These are phyloP conservation scores for Acrocyrtus sp. DNA, from an alignment of 2,888 invertebrate species.

Conservation along the genomic window DNA sequence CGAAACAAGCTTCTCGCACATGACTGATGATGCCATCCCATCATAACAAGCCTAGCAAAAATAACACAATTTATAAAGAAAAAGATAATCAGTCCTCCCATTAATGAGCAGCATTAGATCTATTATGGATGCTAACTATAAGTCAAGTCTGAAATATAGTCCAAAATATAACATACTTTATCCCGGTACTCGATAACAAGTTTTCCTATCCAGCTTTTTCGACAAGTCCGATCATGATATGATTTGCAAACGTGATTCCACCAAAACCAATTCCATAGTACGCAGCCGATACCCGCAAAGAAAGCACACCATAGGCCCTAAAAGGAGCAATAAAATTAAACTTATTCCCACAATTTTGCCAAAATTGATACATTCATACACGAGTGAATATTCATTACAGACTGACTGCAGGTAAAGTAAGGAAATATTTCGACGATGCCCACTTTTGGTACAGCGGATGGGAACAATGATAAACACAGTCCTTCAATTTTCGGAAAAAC, in stretches of 20 bases:
- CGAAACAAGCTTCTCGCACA: slow-evolving; percentile 39
- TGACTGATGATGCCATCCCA: slow-evolving; percentile 15
- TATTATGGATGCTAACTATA: neutral
- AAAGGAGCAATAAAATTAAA: neutral
- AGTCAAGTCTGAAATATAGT: neutral
- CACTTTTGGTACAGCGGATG: neutral
- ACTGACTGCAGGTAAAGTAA: neutral
- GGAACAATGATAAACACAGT: neutral
- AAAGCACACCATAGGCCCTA: slow-evolving; percentile 11
- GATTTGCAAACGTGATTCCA: slow-evolving; percentile 37
- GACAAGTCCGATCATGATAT: slow-evolving; percentile 32
- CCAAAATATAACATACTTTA: slow-evolving; percentile 12
- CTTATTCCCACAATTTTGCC: too few relatives aligned
- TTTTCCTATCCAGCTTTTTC: slow-evolving; percentile 21
- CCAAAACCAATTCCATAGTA: slow-evolving; percentile 36
- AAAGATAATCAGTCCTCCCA: too few relatives aligned
- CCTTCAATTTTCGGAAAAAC: neutral
- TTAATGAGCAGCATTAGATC: too few relatives aligned
- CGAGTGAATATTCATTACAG: too few relatives aligned
- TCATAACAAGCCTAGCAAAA: slow-evolving; percentile 33
- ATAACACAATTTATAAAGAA: slow-evolving; percentile 5
- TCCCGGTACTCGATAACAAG: slow-evolving; percentile 24
- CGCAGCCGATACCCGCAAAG: neutral
- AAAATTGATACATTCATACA: neutral
- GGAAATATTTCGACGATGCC: slow-evolving; percentile 3